Evolutionary conservation across 2,113 vertebrate species (phyloP), one percentile per base, ranked within the genome.

Genomic region (Lutjanus erythropterus): DNA sequence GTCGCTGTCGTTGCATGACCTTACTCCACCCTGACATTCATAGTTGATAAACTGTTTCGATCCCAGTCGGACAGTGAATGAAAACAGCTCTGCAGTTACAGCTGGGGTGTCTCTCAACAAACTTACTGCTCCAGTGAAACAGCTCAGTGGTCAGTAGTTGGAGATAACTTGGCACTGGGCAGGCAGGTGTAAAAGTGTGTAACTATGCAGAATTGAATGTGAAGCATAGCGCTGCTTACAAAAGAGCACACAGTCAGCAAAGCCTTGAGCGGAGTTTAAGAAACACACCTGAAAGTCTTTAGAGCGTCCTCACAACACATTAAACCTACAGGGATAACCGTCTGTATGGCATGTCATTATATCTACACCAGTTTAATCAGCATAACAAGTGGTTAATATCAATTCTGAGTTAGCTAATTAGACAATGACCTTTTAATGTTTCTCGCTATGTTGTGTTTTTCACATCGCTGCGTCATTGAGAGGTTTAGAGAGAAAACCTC

Each of bases 171-270:
- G 41, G 27, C 16, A 58, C 27, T 67, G 53, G 33, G 76, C 14
- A 70, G 69, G 59, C 72, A 77, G 55, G 77, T 81, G 73, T 80
- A 62, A 71, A 85, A 64, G 49, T 81, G 66, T 86, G 60, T 64
- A 74, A 78, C 75, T 68, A 23, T 69, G 76, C 44, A 49, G 69
- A 71, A 77, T 23, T 49, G 49, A 69, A 58, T 71, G 59, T 61
- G 66, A 75, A 37, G 46, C 41, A 29, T 55, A 69, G 33, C 7
- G 1, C 19, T 59, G 35, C 58, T 58, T 42, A 11, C 2, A 64
- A 66, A 66, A 72, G 50, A 39, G 23, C 50, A 52, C 31, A 1
- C 21, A 61, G 64, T 78, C 53, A 71, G 78, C 62, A 72, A 58
- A 69, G 59, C 6, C 9, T 3, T 7, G 9, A 21, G 7, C n/a